Conservation (phyloP, 1,140 invertebrate genomes). For the Scaptodrosophila lebanonensis region DNA sequence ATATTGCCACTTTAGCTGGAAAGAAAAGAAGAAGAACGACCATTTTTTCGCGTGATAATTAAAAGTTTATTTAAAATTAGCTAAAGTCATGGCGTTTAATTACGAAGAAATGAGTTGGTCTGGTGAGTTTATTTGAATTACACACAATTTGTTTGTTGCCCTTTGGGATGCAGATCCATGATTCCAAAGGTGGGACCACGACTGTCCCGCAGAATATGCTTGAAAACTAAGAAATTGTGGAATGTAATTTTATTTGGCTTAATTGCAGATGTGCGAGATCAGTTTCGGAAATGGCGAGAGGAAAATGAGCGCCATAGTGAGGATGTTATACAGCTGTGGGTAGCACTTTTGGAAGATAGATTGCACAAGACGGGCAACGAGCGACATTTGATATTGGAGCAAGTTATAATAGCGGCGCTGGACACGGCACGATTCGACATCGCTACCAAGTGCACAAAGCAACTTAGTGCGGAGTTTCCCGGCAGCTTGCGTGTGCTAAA, state of each 20-base stretch:
- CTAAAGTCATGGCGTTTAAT: slow-evolving; percentile 78
- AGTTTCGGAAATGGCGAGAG: slow-evolving; percentile 93
- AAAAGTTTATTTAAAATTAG: slow-evolving; percentile 18
- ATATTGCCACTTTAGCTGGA: too few species aligned
- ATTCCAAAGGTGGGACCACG: slow-evolving; percentile 14
- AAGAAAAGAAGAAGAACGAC: too few species aligned
- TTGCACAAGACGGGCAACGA: slow-evolving; percentile 93
- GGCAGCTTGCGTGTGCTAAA: slow-evolving; percentile 91
- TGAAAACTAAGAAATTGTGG: slow-evolving; percentile 1
- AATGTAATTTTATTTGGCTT: slow-evolving; percentile 1
- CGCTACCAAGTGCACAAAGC: slow-evolving; percentile 87
- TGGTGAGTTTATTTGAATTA: slow-evolving; percentile 64
- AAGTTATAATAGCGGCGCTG: slow-evolving; percentile 94
- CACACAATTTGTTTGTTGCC: slow-evolving; percentile 2
- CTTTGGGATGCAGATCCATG: slow-evolving; percentile 3
- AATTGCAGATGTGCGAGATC: slow-evolving; percentile 86
- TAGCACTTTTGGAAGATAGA: slow-evolving; percentile 84
- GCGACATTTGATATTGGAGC: slow-evolving; percentile 88
- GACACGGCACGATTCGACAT: slow-evolving; percentile 89
- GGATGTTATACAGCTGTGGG: slow-evolving; percentile 93
- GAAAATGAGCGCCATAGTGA: slow-evolving; percentile 92
- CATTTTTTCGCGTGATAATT: too few species aligned
- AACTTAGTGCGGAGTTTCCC: slow-evolving; percentile 91
- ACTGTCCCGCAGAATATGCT: too few species aligned
- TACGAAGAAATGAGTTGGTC: slow-evolving; percentile 79